Conservation (phyloP, 2,888 invertebrate genomes). For the Caenorhabditis auriculariae region DNA sequence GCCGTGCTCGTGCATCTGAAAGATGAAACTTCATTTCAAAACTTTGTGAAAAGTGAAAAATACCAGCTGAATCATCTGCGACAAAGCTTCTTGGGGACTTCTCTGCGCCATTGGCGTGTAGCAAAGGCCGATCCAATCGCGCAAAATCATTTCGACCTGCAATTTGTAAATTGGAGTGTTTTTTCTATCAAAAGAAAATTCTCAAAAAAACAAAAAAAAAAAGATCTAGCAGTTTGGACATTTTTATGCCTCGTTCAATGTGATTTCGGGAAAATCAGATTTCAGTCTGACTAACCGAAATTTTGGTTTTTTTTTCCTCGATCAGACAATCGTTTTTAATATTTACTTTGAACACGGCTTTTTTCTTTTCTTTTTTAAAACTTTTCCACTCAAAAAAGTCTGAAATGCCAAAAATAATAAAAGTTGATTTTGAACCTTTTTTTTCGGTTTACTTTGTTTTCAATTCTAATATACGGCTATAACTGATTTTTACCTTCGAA, state of each 20-base stretch:
- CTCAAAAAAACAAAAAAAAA: conserved; percentile 1
- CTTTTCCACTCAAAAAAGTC: no score
- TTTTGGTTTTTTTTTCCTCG: no score
- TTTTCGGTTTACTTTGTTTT: not conserved
- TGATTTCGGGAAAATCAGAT: no score
- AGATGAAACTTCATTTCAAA: conserved; percentile 4
- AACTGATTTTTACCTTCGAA: conserved; percentile 1
- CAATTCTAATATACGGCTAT: not conserved
- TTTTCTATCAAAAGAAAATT: no score
- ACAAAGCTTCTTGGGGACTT: conserved; percentile 77
- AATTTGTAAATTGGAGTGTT: no score
- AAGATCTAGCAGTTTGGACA: not conserved
- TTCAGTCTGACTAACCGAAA: no score
- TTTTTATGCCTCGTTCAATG: no score
- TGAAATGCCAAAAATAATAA: no score
- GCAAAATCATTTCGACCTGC: conserved; percentile 86
- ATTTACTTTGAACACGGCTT: no score
- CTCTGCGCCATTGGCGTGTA: conserved; percentile 69
- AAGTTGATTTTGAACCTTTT: no score
- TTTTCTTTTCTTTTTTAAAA: no score
- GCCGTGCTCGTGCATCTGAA: conserved; percentile 88
- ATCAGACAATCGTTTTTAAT: no score
- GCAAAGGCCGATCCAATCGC: conserved; percentile 92
- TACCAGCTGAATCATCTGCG: conserved; percentile 76
- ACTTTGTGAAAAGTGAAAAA: not conserved